A percentile compares a stretch with the other conserved stretches of the same genome.
Evolutionary conservation across 53 echinoderm and acorn worm genomes (phyloP).

Genomic region (Zoroaster sp.): DNA sequence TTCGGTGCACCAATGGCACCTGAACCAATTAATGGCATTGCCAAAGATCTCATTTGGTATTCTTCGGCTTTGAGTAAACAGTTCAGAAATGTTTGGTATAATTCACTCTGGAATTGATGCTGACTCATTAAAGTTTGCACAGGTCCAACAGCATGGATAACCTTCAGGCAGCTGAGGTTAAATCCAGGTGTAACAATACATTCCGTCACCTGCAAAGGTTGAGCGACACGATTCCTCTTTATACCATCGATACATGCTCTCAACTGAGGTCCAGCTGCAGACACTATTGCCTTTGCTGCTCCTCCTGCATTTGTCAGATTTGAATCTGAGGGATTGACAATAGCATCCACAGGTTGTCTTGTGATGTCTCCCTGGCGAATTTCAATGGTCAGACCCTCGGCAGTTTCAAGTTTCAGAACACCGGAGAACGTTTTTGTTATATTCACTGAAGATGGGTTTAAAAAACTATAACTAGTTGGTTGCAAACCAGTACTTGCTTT

Average conservation of each 20-base stretch:
- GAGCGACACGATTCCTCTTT: neutral
- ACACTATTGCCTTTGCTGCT: constrained; percentile 42
- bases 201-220: neutral
- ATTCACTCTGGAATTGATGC: neutral
- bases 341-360: constrained; percentile 7
- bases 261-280: constrained; percentile 47
- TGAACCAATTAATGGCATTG: constrained; percentile 43
- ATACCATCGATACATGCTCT: neutral
- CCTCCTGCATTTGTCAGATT: neutral
- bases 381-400: constrained; percentile 30
- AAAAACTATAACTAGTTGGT: too few relatives aligned
- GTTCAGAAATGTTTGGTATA: constrained; percentile 2
- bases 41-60: neutral
- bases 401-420: constrained; percentile 8
- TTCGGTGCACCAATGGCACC: constrained; percentile 31
- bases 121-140: neutral
- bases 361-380: constrained; percentile 38
- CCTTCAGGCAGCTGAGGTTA: neutral
- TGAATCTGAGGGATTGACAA: constrained; percentile 38
- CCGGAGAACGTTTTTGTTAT: neutral
- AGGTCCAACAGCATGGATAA: constrained; percentile 35
- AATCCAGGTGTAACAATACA: constrained; percentile 14
- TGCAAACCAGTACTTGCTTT: too few relatives aligned
- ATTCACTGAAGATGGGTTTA: too few relatives aligned
- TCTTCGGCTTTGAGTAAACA: constrained; percentile 1